Percentiles rank a stretch among this genome's conserved stretches.
phyloP scores from a whole-genome alignment of 2,113 vertebrate species.

The Xiphias gladius region DNA sequence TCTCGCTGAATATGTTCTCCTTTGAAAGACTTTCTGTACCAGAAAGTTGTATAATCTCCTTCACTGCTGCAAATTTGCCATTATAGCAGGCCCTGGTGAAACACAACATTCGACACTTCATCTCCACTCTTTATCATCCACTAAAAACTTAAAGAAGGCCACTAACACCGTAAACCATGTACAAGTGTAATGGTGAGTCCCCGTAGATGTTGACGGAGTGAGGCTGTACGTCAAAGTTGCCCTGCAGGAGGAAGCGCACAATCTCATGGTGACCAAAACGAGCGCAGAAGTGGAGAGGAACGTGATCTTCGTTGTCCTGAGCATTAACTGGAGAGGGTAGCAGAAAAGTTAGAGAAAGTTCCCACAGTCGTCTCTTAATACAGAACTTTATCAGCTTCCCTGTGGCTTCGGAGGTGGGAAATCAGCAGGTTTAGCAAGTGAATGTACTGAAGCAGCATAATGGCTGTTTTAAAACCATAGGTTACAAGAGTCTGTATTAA shows the following conservation, averaged over 20 bases:
- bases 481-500: neutral
- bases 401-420: neutral
- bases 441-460: neutral
- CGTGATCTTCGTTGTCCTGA: constrained; percentile 94
- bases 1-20: constrained; percentile 98
- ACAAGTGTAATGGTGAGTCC: constrained; percentile 94
- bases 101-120: constrained; percentile 13
- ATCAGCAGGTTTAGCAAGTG: neutral
- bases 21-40: constrained; percentile 93
- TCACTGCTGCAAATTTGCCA: constrained; percentile 90
- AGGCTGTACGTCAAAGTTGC: constrained; percentile 87
- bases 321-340: constrained; percentile 88
- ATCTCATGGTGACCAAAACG: constrained; percentile 92
- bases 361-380: neutral
- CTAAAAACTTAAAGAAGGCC: neutral
- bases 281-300: constrained; percentile 94
- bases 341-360: neutral
- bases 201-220: constrained; percentile 96
- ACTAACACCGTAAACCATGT: constrained; percentile 68
- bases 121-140: neutral
- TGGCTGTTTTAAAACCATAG: neutral
- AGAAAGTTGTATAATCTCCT: constrained; percentile 90
- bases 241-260: constrained; percentile 89
- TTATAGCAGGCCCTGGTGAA: constrained; percentile 91
- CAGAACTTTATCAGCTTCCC: neutral